phyloP scores from a whole-genome alignment of 2,797 vertebrate genomes.

The Sebastes jordani region DNA sequence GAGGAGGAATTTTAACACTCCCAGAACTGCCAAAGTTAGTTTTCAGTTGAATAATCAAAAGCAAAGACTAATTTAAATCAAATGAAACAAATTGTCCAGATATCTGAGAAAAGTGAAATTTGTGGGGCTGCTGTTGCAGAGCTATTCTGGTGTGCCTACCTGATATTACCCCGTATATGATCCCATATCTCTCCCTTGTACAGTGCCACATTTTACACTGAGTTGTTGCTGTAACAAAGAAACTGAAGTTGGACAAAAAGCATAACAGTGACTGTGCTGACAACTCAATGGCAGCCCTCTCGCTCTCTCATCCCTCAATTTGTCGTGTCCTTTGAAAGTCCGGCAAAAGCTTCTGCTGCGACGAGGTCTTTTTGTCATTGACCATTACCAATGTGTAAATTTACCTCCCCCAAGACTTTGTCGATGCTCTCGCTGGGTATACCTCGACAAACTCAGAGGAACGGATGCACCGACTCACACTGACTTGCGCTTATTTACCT shows the following conservation, averaged over 20 bases:
- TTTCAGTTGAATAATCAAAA: neutral
- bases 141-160: neutral
- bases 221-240: neutral
- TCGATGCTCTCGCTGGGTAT: neutral
- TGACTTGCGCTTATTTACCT: constrained; percentile 39
- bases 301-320: neutral
- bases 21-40: constrained; percentile 13
- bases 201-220: neutral
- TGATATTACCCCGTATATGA: constrained; percentile 1
- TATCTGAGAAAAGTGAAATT: neutral
- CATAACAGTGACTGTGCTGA: neutral
- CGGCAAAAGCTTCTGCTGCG: neutral
- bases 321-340: constrained; percentile 28
- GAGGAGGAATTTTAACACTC: neutral
- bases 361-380: constrained; percentile 10
- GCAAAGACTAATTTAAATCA: neutral
- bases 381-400: constrained; percentile 42
- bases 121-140: neutral
- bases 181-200: neutral
- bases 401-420: constrained; percentile 15
- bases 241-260: neutral
- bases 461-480: constrained; percentile 5
- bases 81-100: neutral
- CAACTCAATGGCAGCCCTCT: neutral
- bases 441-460: constrained; percentile 28